These are phyloP conservation scores for Endotricha flammealis DNA, from an alignment of 2,888 invertebrate species.

Conservation along the genomic window DNA sequence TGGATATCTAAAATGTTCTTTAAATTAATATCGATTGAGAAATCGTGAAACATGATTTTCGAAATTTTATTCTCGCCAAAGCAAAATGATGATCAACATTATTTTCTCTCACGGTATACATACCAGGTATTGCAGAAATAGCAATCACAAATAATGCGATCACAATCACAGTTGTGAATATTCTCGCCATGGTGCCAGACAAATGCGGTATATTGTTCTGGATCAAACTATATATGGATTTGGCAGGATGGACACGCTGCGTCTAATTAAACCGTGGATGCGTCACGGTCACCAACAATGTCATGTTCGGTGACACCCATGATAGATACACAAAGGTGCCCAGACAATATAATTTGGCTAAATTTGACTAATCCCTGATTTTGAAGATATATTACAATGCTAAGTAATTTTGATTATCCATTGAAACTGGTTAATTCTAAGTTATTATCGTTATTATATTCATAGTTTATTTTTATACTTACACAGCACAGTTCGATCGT, in stretches of 20 bases:
- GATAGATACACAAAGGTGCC: constrained; percentile 33
- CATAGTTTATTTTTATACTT: no score
- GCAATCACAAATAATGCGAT: constrained; percentile 22
- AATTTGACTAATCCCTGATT: constrained; percentile 30
- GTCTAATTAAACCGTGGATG: constrained; percentile 28
- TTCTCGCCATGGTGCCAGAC: constrained; percentile 19
- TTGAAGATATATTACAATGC: constrained; percentile 17
- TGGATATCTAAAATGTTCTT: no score
- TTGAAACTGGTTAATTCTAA: background rate
- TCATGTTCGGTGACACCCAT: constrained; percentile 31
- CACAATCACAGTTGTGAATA: constrained; percentile 17
- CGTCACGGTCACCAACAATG: constrained; percentile 29
- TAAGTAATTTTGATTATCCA: background rate
- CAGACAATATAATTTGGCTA: constrained; percentile 25
- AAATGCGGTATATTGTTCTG: constrained; percentile 6
- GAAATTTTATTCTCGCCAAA: no score
- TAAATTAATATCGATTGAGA: no score
- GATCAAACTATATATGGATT: constrained; percentile 11
- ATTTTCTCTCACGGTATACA: no score
- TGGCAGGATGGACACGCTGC: constrained; percentile 17
- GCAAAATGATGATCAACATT: no score
- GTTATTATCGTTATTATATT: background rate
- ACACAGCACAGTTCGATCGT: no score
- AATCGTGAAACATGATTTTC: no score
- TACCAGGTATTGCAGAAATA: constrained; percentile 25